Evolutionary conservation across 2,113 vertebrate genomes (phyloP), one percentile per base, ranked within the genome.

Genomic region (Malurus melanocephalus): DNA sequence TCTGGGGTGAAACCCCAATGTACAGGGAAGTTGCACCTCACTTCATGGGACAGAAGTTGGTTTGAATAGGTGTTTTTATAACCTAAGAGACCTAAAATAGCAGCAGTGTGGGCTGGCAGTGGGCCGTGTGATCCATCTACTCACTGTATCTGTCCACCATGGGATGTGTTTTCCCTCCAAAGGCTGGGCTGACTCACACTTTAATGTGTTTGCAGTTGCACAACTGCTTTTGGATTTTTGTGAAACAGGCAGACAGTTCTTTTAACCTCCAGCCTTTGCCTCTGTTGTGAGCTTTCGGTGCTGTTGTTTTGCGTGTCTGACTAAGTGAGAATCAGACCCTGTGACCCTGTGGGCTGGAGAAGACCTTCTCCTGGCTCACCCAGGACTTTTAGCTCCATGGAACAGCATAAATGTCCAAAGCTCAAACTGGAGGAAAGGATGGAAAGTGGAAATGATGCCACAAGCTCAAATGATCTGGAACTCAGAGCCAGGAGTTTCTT

Each of bases 191-290:
- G 95, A 94, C 77, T 96, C 93, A 93, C 48, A 21, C 33, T 75
- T 90, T 88, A 88, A 86, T 86, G 69, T 64, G 77, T 59, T 93
- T 80, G 77, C 53, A 65, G 51, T 93, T 92, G 80, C 92, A 86
- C 89, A 94, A 86, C 65, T 35, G 53, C 62, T 67, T 84, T 93
- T 90, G 86, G 83, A 72, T 84, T 89, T 76, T 93, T 84, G 66
- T 80, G 87, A 77, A 75, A 55, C 49, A 66, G 38, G 43, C 46
- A 91, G 86, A 51, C 19, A 42, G 51, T 53, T 92, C 80, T 81
- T 84, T 83, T 72, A 73, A 73, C 55, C 55, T 93, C 80, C 71
- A 78, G 16, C 20, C 28, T 86, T 56, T 1, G 7, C 40, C 2
- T 9, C 68, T 77, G 11, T 88, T 72, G 88, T 4, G 73, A 93